These are phyloP conservation scores for Lasius fuliginosus DNA, from an alignment of 2,888 invertebrate species.

Conservation along the genomic window DNA sequence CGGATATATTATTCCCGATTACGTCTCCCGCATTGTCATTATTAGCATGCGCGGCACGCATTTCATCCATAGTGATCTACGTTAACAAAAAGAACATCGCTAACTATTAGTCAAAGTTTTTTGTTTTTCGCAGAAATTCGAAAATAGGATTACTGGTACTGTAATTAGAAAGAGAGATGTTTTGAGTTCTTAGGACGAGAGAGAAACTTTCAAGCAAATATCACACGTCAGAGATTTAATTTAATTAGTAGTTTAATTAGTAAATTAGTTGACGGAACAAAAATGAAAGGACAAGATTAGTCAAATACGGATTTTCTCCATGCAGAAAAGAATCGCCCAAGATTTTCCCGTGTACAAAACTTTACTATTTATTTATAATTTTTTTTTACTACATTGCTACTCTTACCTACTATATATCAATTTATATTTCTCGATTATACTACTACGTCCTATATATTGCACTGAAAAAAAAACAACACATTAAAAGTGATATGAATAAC, in stretches of 20 bases:
- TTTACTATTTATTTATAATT: not conserved
- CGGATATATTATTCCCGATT: slow-evolving; percentile 82
- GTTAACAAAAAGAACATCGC: slow-evolving; percentile 11
- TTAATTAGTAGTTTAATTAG: not conserved
- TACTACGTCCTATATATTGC: not conserved
- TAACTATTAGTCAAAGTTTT: not conserved
- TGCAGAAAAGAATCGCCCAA: not conserved
- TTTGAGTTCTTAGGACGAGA: not conserved
- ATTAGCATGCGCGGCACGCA: slow-evolving; percentile 89
- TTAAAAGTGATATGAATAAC: slow-evolving; percentile 71
- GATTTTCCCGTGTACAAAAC: not conserved
- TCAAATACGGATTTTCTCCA: not conserved
- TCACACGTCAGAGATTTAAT: not conserved
- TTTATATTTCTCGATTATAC: not conserved
- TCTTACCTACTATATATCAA: not conserved
- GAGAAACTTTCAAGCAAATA: not conserved
- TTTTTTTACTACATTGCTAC: not conserved
- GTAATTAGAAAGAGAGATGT: not conserved
- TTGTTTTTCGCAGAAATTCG: not conserved
- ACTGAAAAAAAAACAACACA: slow-evolving; percentile 12
- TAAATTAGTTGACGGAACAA: not conserved
- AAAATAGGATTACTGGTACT: not conserved
- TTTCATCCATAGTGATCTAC: slow-evolving; percentile 94
- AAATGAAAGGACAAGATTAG: not conserved
- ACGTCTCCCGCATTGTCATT: slow-evolving; percentile 84